Evolutionary conservation across 2,113 vertebrate genomes (phyloP), one percentile per base, ranked within the genome.

Genomic region (Pelecanoides urinatrix): DNA sequence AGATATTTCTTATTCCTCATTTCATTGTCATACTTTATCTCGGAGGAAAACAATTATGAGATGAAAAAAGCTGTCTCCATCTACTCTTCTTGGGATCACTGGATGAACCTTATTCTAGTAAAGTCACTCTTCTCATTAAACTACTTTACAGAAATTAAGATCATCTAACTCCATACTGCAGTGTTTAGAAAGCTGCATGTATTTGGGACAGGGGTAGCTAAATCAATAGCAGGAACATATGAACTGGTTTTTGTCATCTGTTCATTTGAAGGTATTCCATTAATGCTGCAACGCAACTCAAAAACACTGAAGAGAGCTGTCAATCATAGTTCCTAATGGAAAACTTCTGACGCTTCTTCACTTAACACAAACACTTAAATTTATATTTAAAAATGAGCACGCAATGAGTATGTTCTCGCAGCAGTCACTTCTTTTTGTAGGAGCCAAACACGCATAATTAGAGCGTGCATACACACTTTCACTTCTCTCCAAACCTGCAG

Each of bases 1-100:
- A 65, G 47, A 17, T 65, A 91, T 22, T 94, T 90, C 77, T 91
- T 92, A 91, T 53, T 95, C 77, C 44, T 76, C 62, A 78, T 61
- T 94, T 89, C 70, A 75, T 7, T 94, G 80, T 78, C 91, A 47
- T 42, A 81, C 30, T 93, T 95, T 71, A 94, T 94, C 88, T 92
- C 1, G 0, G 79, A 96, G 67, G 92, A 91, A 95, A 81, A 61
- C 56, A 78, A 75, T 82, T 85, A 81, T 0, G 3, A 82, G 59
- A 78, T 16, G 36, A 94, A 86, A 78, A 84, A 95, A 94, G 49
- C 3, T 0, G 7, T 38, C 56, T 85, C 91, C 38, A 68, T 84
- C 88, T 88, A 84, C 77, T 68, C 58, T 42, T 68, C 77, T 65
- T 5, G 16, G 58, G 58, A 95, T 72, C 83, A 72, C 49, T 15